Conservation (phyloP, 2,797 vertebrate genomes). For the Phyllotis vaccarum region DNA sequence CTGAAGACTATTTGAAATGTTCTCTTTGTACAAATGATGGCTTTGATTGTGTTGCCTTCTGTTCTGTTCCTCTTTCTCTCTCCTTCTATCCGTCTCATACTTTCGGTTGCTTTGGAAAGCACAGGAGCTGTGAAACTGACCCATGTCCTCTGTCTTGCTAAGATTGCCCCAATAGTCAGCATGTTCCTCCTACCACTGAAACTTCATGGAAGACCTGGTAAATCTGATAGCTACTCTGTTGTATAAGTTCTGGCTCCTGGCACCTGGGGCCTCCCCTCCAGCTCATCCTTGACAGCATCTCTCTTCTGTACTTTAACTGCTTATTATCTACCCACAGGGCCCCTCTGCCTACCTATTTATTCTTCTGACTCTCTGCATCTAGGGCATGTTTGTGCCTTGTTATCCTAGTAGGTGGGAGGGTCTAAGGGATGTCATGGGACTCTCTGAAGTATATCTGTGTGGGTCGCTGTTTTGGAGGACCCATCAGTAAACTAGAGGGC, state of each 20-base stretch:
- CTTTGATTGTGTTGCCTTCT: neutral
- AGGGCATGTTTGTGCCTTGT: neutral
- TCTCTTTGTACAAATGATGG: slow-evolving; percentile 42
- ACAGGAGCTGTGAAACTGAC: neutral
- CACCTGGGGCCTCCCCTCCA: neutral
- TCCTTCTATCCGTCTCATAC: neutral
- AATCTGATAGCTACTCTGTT: neutral
- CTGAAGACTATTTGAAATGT: neutral
- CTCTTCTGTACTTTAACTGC: neutral
- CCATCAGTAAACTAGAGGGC: neutral
- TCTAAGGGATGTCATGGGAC: neutral
- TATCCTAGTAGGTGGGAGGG: neutral
- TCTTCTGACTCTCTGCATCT: neutral
- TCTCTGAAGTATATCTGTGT: neutral
- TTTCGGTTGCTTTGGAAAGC: neutral
- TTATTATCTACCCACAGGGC: neutral
- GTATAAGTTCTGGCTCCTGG: neutral
- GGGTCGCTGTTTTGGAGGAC: neutral
- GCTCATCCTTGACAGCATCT: neutral
- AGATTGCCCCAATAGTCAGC: neutral
- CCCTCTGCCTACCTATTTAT: neutral
- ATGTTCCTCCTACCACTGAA: neutral
- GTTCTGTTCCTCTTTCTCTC: neutral
- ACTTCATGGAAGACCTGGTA: neutral
- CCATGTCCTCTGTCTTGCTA: slow-evolving; percentile 17